Percentiles rank a stretch among this genome's conserved stretches.
phyloP scores from a whole-genome alignment of 2,797 vertebrate species.

The Leucoraja ocellata region DNA sequence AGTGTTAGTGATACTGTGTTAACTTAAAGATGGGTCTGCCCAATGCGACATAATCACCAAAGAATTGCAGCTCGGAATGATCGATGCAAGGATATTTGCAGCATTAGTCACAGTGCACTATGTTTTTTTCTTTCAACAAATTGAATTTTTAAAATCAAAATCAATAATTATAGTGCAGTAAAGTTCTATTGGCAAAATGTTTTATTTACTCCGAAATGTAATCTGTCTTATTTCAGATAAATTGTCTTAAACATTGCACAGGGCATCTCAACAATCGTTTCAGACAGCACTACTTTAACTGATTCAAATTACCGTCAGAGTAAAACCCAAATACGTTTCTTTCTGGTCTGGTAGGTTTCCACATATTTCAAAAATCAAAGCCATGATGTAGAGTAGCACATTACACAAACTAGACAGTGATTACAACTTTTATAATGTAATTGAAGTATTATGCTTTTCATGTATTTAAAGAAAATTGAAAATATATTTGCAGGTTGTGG shows the following conservation, averaged over 20 bases:
- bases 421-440: not conserved
- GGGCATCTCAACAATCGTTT: not conserved
- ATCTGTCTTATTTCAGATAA: not conserved
- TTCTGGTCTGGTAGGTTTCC: not conserved
- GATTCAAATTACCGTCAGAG: not conserved
- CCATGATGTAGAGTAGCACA: not conserved
- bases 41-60: not conserved
- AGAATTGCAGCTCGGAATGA: not conserved
- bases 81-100: not conserved
- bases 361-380: not conserved
- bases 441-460: not conserved
- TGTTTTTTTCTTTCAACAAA: conserved; percentile 1
- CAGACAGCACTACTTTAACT: not conserved
- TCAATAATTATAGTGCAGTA: not conserved
- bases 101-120: not conserved
- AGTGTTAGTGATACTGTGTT: not conserved
- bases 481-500: not conserved
- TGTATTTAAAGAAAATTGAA: not conserved
- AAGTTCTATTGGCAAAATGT: not conserved
- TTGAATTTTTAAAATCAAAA: not conserved
- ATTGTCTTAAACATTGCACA: not conserved
- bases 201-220: conserved; percentile 6
- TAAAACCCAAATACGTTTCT: not conserved
- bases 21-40: not conserved
- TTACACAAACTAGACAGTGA: not conserved